A percentile compares a stretch with the other conserved stretches of the same genome.
These are phyloP conservation scores for Lophotis ruficrista DNA, from an alignment of 2,113 vertebrate genomes.

Conservation along the genomic window DNA sequence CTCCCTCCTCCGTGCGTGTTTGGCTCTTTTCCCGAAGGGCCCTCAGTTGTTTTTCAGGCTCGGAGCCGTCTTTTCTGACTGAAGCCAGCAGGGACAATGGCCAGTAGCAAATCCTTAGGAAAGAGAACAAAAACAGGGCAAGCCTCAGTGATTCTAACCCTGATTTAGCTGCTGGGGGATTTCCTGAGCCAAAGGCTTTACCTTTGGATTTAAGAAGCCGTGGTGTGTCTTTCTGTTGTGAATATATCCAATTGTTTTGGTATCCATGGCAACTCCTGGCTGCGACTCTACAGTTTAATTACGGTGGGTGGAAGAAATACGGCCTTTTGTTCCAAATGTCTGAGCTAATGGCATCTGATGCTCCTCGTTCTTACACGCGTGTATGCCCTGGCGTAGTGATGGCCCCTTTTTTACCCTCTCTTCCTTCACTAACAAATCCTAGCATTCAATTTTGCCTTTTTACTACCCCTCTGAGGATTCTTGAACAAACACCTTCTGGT, in stretches of 20 bases:
- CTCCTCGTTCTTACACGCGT: background rate
- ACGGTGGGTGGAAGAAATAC: background rate
- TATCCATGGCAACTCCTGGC: background rate
- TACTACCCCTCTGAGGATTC: background rate
- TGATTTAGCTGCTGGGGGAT: background rate
- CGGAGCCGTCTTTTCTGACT: background rate
- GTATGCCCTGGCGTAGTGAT: background rate
- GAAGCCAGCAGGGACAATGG: constrained; percentile 50
- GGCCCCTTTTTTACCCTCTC: background rate
- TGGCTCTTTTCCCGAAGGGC: constrained; percentile 21
- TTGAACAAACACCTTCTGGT: background rate
- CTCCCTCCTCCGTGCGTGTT: background rate
- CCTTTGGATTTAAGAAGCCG: background rate
- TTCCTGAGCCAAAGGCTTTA: constrained; percentile 30
- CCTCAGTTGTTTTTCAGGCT: constrained; percentile 15
- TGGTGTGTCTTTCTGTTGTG: background rate
- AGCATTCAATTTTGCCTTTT: background rate
- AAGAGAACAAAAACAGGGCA: constrained; percentile 36
- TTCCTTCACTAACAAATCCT: background rate
- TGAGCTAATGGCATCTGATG: background rate
- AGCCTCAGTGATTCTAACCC: constrained; percentile 51
- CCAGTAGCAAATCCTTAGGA: constrained; percentile 36
- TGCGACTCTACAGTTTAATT: background rate
- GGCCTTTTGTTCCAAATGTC: constrained; percentile 10
- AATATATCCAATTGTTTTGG: background rate